A percentile compares a stretch with the other conserved stretches of the same genome.
phyloP scores from a whole-genome alignment of 2,888 invertebrate genomes.

The Orthosia cruda region DNA sequence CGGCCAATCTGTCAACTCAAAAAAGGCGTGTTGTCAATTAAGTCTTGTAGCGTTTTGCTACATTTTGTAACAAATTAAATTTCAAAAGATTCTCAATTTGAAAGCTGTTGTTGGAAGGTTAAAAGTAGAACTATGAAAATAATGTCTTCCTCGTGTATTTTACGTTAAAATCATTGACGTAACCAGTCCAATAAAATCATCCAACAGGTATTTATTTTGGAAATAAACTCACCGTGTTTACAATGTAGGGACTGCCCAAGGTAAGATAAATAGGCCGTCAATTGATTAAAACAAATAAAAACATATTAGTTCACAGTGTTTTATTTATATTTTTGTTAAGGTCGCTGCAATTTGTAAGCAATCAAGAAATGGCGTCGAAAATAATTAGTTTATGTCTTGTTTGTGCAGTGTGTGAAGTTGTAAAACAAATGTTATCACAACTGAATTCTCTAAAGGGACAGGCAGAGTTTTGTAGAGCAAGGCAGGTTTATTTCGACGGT shows the following conservation, averaged over 20 bases:
- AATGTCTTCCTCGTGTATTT: constrained; percentile 18
- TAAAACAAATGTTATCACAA: background rate
- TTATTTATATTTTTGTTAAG: constrained; percentile 35
- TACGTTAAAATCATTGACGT: constrained; percentile 33
- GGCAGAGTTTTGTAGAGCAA: no score
- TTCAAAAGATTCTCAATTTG: background rate
- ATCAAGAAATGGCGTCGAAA: background rate
- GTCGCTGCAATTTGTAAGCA: constrained; percentile 32
- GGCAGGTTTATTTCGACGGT: no score
- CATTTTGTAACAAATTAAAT: background rate
- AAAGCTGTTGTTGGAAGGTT: background rate
- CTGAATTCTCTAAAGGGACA: no score
- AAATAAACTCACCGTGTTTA: constrained; percentile 55
- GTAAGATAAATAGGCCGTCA: constrained; percentile 50
- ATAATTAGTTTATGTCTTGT: background rate
- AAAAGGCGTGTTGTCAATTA: no score
- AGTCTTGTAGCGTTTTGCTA: no score
- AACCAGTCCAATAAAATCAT: constrained; percentile 39
- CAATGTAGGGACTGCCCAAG: constrained; percentile 48
- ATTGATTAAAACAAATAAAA: constrained; percentile 54
- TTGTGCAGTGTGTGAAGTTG: background rate
- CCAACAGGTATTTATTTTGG: constrained; percentile 62
- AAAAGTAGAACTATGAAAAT: constrained; percentile 10
- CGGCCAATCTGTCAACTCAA: no score
- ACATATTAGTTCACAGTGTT: constrained; percentile 44